Evolutionary conservation across 2,797 vertebrate species (phyloP).

Genomic region (Periophthalmus magnuspinnatus): DNA sequence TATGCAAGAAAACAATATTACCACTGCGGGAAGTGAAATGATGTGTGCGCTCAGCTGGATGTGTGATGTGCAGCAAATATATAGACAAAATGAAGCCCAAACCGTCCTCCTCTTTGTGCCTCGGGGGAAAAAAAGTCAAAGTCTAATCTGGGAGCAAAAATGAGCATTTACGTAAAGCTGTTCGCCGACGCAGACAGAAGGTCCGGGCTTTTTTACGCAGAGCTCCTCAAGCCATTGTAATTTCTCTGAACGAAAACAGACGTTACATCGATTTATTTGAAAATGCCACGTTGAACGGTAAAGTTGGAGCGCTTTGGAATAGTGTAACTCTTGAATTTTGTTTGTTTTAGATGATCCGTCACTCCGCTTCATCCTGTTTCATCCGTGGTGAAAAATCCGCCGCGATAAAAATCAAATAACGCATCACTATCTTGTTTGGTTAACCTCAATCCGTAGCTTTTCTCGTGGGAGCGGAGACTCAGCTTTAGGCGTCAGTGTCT

Average conservation of each 20-base stretch:
- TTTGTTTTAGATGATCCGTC: no score
- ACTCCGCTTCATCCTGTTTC: neutral
- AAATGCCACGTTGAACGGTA: no score
- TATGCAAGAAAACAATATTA: conserved; percentile 15
- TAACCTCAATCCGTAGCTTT: neutral
- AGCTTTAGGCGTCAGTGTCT: neutral
- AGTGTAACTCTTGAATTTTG: no score
- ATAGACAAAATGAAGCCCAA: conserved; percentile 1
- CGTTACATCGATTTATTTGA: no score
- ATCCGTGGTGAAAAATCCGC: neutral
- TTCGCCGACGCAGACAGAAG: neutral
- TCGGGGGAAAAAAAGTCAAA: neutral
- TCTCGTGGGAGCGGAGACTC: neutral
- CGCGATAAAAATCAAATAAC: neutral
- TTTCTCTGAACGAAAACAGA: no score
- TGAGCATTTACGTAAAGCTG: neutral
- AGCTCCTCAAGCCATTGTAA: no score
- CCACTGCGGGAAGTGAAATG: conserved; percentile 4
- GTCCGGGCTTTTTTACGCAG: no score
- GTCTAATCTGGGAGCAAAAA: neutral
- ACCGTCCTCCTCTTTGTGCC: neutral
- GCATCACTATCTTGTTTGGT: neutral
- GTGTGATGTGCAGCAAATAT: conserved; percentile 61
- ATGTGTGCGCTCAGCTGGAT: conserved; percentile 71
- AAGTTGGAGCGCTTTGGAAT: no score